Percentiles rank a stretch among this genome's conserved stretches.
These are phyloP conservation scores for Emydoidea blandingii DNA, from an alignment of 2,797 vertebrate genomes.

Conservation along the genomic window DNA sequence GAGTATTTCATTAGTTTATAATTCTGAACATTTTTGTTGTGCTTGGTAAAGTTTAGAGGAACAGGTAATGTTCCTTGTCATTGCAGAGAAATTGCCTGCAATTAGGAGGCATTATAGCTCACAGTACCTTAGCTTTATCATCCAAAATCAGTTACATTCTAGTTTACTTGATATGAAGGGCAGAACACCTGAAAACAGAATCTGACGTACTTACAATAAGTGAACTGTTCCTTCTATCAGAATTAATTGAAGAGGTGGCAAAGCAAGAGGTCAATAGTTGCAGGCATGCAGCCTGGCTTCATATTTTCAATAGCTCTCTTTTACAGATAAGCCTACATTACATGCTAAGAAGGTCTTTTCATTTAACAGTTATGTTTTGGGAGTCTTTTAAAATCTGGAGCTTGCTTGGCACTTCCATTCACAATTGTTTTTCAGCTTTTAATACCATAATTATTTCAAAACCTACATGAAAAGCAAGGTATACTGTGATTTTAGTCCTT, in stretches of 20 bases:
- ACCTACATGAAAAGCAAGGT: neutral
- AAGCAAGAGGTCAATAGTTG: slow-evolving; percentile 11
- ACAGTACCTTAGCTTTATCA: slow-evolving; percentile 34
- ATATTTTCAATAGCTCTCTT: neutral
- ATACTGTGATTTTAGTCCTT: neutral
- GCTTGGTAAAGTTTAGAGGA: slow-evolving; percentile 49
- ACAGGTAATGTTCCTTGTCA: slow-evolving; percentile 46
- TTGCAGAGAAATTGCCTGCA: slow-evolving; percentile 39
- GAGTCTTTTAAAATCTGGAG: neutral
- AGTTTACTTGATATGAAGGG: slow-evolving; percentile 50
- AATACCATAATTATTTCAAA: neutral
- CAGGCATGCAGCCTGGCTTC: neutral
- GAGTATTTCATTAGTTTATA: slow-evolving; percentile 58
- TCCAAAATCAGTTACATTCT: slow-evolving; percentile 33
- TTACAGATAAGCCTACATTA: neutral
- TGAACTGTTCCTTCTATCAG: slow-evolving; percentile 35
- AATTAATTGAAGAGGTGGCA: neutral
- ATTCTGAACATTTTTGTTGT: slow-evolving; percentile 46
- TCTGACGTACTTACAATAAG: slow-evolving; percentile 25
- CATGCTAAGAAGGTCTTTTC: neutral
- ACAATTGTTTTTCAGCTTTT: neutral
- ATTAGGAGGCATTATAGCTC: slow-evolving; percentile 35
- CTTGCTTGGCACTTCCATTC: neutral
- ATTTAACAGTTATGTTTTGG: neutral
- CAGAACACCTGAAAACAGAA: slow-evolving; percentile 38